Conservation (phyloP, 2,797 vertebrate species). For the Graptemys geographica region DNA sequence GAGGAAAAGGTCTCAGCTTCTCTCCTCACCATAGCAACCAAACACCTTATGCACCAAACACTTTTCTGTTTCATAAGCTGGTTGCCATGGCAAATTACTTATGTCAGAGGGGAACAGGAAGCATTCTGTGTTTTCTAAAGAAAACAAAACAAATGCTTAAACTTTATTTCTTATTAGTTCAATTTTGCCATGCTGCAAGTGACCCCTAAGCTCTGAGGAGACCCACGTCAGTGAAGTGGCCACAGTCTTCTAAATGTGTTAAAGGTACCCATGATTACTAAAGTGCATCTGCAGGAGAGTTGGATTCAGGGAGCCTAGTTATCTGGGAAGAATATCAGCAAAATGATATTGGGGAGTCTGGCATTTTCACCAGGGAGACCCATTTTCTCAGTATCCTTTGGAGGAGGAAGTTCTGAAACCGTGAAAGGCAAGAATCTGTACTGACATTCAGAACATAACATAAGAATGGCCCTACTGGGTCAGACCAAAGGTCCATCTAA, state of each 20-base stretch:
- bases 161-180: not conserved
- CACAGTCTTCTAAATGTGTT: not conserved
- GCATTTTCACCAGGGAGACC: not conserved
- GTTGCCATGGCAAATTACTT: constrained; percentile 59
- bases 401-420: not conserved
- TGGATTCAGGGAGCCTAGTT: not conserved
- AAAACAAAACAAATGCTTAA: not conserved
- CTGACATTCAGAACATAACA: not conserved
- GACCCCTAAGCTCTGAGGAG: not conserved
- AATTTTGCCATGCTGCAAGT: not conserved
- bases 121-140: constrained; percentile 32
- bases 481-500: no score
- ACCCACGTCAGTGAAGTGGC: not conserved
- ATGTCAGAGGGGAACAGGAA: constrained; percentile 46
- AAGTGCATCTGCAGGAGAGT: not conserved
- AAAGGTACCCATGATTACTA: not conserved
- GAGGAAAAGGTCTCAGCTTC: constrained; percentile 5
- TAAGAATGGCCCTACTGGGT: no score
- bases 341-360: not conserved
- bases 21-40: constrained; percentile 51
- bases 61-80: constrained; percentile 29
- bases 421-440: not conserved
- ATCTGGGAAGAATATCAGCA: not conserved
- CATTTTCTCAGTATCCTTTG: not conserved
- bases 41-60: not conserved